Evolutionary conservation across 2,113 vertebrate genomes (phyloP).

Genomic region (Pangasianodon hypophthalmus): DNA sequence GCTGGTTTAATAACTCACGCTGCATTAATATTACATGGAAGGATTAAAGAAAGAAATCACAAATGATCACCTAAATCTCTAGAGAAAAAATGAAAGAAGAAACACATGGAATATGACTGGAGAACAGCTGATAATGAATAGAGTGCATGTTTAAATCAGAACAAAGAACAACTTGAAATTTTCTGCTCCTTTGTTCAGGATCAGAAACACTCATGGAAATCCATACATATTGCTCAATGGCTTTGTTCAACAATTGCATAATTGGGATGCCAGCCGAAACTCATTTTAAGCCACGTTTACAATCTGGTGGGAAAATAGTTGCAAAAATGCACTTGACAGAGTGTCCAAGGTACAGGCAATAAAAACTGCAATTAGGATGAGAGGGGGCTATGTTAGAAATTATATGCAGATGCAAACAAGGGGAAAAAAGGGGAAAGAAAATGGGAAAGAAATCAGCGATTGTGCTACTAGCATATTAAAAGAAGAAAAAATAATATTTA

Average conservation of each 20-base stretch:
- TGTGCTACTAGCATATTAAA: constrained; percentile 2
- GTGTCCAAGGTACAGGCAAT: constrained; percentile 6
- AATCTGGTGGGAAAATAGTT: not conserved
- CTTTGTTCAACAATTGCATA: constrained; percentile 19
- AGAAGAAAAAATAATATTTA: not conserved
- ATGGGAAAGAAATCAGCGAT: not conserved
- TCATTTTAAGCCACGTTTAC: constrained; percentile 6
- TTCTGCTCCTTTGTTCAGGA: constrained; percentile 10
- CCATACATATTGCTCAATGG: constrained; percentile 12
- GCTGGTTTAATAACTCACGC: constrained; percentile 8
- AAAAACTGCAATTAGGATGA: constrained; percentile 31
- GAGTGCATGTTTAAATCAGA: not conserved
- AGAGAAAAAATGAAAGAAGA: not conserved
- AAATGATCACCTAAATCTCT: not conserved
- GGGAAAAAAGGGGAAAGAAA: not conserved
- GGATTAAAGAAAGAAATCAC: not conserved
- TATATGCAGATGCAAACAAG: not conserved
- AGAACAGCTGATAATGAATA: not conserved
- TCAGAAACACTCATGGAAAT: constrained; percentile 24
- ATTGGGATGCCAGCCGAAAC: not conserved
- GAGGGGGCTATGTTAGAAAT: not conserved
- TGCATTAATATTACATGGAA: constrained; percentile 38
- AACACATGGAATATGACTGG: not conserved
- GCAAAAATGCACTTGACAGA: not conserved
- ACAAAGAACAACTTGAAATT: not conserved